Evolutionary conservation across 2,797 vertebrate species (phyloP).

Genomic region (Pteropus rufus): DNA sequence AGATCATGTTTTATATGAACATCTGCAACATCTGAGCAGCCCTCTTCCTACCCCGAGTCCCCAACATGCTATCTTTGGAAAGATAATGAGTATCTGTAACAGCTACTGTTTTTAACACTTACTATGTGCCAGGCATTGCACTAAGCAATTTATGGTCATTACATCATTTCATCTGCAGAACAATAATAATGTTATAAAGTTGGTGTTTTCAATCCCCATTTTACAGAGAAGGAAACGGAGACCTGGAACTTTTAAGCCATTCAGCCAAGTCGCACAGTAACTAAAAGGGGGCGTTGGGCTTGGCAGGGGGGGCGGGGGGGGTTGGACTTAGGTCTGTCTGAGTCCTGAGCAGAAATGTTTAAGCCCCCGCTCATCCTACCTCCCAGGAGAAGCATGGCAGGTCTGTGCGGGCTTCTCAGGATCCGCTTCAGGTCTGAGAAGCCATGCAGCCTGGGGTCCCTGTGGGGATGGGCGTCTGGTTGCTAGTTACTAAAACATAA

Average conservation of each 20-base stretch:
- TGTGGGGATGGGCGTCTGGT: neutral
- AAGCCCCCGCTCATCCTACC: neutral
- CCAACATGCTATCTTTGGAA: slow-evolving; percentile 61
- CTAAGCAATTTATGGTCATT: slow-evolving; percentile 64
- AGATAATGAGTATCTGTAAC: slow-evolving; percentile 62
- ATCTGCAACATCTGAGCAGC: slow-evolving; percentile 45
- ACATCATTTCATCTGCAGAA: slow-evolving; percentile 55
- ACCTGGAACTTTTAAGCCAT: neutral
- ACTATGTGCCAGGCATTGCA: slow-evolving; percentile 61
- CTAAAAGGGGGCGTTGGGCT: neutral
- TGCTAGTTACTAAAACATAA: neutral
- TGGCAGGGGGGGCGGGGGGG: no score
- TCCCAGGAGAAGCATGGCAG: neutral
- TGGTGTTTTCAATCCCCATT: slow-evolving; percentile 63
- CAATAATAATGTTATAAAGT: slow-evolving; percentile 45
- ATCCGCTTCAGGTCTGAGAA: neutral
- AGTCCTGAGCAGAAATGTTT: neutral
- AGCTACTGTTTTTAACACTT: slow-evolving; percentile 64
- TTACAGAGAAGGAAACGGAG: slow-evolving; percentile 60
- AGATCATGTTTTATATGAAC: slow-evolving; percentile 7
- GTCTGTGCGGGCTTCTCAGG: neutral
- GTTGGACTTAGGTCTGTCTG: neutral
- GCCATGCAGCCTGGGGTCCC: neutral
- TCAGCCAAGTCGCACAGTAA: neutral
- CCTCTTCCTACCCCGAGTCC: neutral